Evolutionary conservation across 2,888 invertebrate genomes (phyloP).

Genomic region (Morinoia aosen): DNA sequence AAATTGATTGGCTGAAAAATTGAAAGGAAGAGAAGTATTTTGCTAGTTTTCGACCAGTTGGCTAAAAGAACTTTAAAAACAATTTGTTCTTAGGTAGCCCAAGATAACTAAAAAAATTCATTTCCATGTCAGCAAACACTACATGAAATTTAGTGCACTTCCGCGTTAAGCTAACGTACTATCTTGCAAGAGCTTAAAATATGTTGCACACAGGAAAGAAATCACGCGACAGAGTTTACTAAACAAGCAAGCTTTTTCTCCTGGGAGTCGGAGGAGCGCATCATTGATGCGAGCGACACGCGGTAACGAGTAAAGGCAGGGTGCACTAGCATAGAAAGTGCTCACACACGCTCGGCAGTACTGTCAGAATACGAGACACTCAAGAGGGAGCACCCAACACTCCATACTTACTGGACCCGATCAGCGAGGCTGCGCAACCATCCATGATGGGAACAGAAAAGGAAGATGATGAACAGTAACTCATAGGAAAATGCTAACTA

Average conservation of each 20-base stretch:
- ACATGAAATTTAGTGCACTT: background rate
- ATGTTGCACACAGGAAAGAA: background rate
- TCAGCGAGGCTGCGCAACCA: constrained; percentile 50
- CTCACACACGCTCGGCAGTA: background rate
- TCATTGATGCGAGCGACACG: background rate
- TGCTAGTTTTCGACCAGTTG: no score
- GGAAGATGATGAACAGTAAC: background rate
- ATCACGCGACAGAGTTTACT: background rate
- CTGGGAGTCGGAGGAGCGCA: background rate
- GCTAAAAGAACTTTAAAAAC: no score
- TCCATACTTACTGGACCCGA: constrained; percentile 56
- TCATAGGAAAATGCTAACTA: background rate
- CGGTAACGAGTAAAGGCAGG: background rate
- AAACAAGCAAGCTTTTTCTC: background rate
- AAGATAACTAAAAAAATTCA: no score
- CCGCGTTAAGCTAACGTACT: background rate
- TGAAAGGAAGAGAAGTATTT: no score
- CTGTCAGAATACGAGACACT: background rate
- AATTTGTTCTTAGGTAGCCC: background rate
- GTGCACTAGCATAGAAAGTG: constrained; percentile 12
- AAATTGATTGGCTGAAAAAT: no score
- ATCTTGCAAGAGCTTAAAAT: background rate
- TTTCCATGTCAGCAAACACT: background rate
- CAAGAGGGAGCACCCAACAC: background rate
- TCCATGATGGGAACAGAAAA: constrained; percentile 24